Conservation (phyloP, 2,888 invertebrate genomes). For the Lasioglossum vierecki region DNA sequence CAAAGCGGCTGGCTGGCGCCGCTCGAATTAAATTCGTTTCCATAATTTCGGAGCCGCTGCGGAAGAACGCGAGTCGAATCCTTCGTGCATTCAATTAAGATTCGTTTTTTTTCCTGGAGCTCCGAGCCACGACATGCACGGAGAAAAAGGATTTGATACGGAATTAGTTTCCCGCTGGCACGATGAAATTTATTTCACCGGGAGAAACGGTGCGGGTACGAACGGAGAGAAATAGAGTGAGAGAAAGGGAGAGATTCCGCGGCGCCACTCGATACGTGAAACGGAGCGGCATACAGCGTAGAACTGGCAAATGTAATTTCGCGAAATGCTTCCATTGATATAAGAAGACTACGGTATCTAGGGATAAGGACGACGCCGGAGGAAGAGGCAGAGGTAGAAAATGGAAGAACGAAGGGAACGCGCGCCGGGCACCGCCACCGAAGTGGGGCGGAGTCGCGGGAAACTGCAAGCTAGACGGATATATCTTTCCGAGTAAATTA, state of each 20-base stretch:
- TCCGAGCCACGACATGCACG: neutral
- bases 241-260: slow-evolving; percentile 29
- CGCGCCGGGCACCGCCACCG: slow-evolving; percentile 26
- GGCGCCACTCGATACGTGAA: slow-evolving; percentile 62
- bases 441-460: slow-evolving; percentile 63
- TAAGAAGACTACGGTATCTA: slow-evolving; percentile 76
- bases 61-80: neutral
- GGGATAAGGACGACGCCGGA: slow-evolving; percentile 59
- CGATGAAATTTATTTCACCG: slow-evolving; percentile 37
- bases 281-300: slow-evolving; percentile 48
- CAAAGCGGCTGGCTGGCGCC: neutral
- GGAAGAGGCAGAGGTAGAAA: slow-evolving; percentile 54
- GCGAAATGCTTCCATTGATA: slow-evolving; percentile 80
- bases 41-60: neutral
- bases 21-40: slow-evolving; percentile 5
- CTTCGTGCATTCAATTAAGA: slow-evolving; percentile 12
- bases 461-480: slow-evolving; percentile 80
- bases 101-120: neutral
- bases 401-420: slow-evolving; percentile 47
- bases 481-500: slow-evolving; percentile 80
- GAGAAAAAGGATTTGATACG: slow-evolving; percentile 26
- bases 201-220: neutral
- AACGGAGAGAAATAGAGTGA: neutral
- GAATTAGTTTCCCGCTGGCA: slow-evolving; percentile 20
- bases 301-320: slow-evolving; percentile 79